Evolutionary conservation across 2,888 invertebrate genomes (phyloP), one percentile per base, ranked within the genome.

Genomic region (Drosophila mettleri): DNA sequence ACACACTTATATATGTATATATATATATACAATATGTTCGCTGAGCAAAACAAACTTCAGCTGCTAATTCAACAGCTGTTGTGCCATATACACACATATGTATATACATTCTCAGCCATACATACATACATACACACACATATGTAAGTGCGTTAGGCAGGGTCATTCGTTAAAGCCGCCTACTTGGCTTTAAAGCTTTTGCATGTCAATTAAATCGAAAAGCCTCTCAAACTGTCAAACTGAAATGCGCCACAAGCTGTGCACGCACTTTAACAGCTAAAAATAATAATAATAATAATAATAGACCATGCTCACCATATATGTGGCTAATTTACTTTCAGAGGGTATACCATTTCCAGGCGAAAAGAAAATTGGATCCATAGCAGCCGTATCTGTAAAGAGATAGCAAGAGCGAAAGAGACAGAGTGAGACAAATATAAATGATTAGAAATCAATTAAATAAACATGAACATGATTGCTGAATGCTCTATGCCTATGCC

Each of bases 271-370:
- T 20, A 61, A 41, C 10, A 9, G 51, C 8, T 36, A 27, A 39
- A 33, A n/a, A 62, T 6, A 27, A 12, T 10, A n/a, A 34, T 31
- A 27, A 46, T 8, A 38, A 36, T 20, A 33, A 29, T 10, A 60
- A 63, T 62, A 14, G 59, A 51, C 12, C 58, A 34, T 16, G 71
- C 91, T 92, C 93, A 96, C 96, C 96, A 96, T 96, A 91, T 97
- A 97, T 69, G 96, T 96, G 67, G 95, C 96, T 91, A 97, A 93
- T 93, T 97, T 97, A 69, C 96, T 97, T 93, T 97, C 96, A 92
- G 96, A 95, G 49, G 96, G 96, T 87, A 96, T 94, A 89, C 96
- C 96, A 93, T 94, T 92, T 63, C 95, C 93, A 71, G 95, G 94
- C 68, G 95, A 93, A 91, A 95, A 94, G 90, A 95, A 94, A 92